Base-by-base conservation (phyloP, 2,888 invertebrate genomes). In the Euzophera pinguis region DNA sequence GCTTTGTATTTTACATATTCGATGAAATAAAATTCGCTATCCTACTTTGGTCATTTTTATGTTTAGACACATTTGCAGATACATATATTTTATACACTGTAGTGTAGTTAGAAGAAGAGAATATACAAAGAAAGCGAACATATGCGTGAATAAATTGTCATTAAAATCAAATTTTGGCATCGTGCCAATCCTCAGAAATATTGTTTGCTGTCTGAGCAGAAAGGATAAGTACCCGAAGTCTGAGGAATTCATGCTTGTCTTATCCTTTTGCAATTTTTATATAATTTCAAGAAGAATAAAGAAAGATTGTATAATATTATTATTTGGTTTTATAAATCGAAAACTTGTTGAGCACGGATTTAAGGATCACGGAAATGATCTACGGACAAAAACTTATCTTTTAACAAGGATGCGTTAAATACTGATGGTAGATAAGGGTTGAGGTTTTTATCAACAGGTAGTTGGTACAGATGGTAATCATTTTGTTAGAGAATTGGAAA, bases 81-180 rank as follows among this genome's bases (percentile, higher is more conserved):
- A 56, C 13, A 57, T 60, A 41, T 58, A 60, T 63, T 62, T 52
- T 58, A 50, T 62, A 54, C 59, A 54, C 50, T 59, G 64, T 10
- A 32, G 10, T 22, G 22, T 65, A 65, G 61, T 48, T 56, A 48
- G 48, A 60, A 64, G 60, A 65, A 60, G n/a, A 69, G 64, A 73
- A 61, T 69, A 71, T 69, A 71, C 67, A 67, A 75, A 75, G 71
- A 73, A 71, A 78, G 61, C 71, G 72, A 74, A 80, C 78, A 75
- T 82, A 83, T 79, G 80, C 73, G 78, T 78, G 73, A 81, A 83
- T 84, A 81, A 84, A 81, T 72, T 83, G 83, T 84, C 83, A 88
- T 89, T 89, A 88, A 84, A 90, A 88, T 83, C 78, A 83, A 84
- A 84, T 83, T 78, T 82, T 90, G 89, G 89, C 85, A 32, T 35